Percentiles rank a stretch among this genome's conserved stretches.
Conservation (phyloP, 2,113 vertebrate genomes). For the Pseudopodoces humilis region DNA sequence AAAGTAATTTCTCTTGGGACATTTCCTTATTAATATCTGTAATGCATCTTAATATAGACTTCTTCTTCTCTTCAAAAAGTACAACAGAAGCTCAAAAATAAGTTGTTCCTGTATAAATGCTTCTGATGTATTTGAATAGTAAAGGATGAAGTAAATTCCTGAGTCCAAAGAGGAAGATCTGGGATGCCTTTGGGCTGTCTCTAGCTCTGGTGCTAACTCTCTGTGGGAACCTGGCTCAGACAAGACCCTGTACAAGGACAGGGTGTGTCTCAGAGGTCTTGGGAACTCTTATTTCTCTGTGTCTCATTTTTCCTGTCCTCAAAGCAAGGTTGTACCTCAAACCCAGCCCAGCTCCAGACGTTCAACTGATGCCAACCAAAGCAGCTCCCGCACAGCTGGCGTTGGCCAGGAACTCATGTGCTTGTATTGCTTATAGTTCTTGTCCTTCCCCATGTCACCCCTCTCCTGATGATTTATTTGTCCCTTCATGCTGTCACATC, state of each 20-base stretch:
- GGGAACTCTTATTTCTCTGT: not conserved
- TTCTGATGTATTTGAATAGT: not conserved
- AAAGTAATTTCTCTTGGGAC: not conserved
- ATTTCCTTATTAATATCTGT: not conserved
- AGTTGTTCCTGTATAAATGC: not conserved
- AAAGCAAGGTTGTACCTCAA: not conserved
- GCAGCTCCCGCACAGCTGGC: not conserved
- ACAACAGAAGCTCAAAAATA: not conserved
- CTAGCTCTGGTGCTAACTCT: not conserved
- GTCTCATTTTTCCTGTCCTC: not conserved
- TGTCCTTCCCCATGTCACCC: not conserved
- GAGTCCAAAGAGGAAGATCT: not conserved
- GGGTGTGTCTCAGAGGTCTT: not conserved
- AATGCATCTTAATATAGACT: not conserved
- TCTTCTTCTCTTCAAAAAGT: not conserved
- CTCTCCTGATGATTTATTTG: not conserved
- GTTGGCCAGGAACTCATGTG: rapidly evolving
- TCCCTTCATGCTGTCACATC: not conserved
- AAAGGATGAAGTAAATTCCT: not conserved
- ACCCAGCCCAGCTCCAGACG: not conserved
- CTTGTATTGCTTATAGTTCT: not conserved
- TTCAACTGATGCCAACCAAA: not conserved
- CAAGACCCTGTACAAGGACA: not conserved
- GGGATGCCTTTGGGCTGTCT: not conserved
- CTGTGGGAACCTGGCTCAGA: not conserved